Evolutionary conservation across 1,140 invertebrate species (phyloP).

Genomic region (Sminthurides bifidus): DNA sequence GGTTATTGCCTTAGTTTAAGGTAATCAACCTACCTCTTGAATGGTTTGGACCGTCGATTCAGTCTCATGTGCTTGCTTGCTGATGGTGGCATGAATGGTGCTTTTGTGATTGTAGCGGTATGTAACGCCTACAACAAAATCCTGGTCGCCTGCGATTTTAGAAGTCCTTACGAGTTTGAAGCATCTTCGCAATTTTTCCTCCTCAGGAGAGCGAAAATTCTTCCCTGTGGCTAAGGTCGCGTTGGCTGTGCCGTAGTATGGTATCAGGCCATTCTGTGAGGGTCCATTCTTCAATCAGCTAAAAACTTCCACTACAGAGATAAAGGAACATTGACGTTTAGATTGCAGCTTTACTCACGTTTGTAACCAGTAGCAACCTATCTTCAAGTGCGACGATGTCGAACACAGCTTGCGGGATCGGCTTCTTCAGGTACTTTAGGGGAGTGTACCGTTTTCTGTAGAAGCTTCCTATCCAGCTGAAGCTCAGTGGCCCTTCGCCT

Average conservation of each 20-base stretch:
- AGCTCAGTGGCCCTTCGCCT: background rate
- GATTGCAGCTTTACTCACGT: background rate
- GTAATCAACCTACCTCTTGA: slow-evolving; percentile 6
- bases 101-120: slow-evolving; percentile 1
- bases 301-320: background rate
- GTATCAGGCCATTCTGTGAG: slow-evolving; percentile 8
- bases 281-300: background rate
- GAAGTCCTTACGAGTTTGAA: slow-evolving; percentile 13
- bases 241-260: slow-evolving; percentile 6
- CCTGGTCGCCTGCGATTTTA: background rate
- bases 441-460: slow-evolving; percentile 1
- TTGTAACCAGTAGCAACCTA: slow-evolving; percentile 10
- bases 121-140: slow-evolving; percentile 13
- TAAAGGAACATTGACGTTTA: background rate
- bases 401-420: slow-evolving; percentile 4
- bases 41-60: background rate
- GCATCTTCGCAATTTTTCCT: slow-evolving; percentile 9
- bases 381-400: slow-evolving; percentile 12
- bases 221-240: background rate
- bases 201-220: background rate
- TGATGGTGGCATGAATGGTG: too few species aligned
- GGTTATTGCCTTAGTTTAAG: background rate
- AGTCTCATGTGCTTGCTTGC: background rate
- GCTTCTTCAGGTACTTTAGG: background rate
- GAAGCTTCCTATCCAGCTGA: background rate